A percentile compares a stretch with the other conserved stretches of the same genome.
These are phyloP conservation scores for Karalla daura DNA, from an alignment of 2,797 vertebrate species.

Conservation along the genomic window DNA sequence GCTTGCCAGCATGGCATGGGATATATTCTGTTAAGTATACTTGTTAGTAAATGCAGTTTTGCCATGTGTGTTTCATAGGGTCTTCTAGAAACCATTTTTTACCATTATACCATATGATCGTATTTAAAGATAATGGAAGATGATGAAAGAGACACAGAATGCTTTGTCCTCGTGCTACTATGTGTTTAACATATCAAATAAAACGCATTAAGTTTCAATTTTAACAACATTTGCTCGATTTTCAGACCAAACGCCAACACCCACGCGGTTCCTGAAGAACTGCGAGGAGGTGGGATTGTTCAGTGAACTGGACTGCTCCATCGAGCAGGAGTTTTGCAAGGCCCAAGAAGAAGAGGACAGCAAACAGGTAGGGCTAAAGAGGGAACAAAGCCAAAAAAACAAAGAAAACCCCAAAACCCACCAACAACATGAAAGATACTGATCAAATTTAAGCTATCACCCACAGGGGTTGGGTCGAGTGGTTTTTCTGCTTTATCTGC, in stretches of 20 bases:
- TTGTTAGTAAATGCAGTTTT: background rate
- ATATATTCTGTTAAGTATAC: background rate
- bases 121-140: background rate
- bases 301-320: constrained; percentile 96
- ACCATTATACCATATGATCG: background rate
- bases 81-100: too few relatives aligned
- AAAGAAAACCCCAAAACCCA: too few relatives aligned
- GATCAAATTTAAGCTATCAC: constrained; percentile 39
- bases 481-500: constrained; percentile 47
- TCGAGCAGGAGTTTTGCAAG: constrained; percentile 98
- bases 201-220: background rate
- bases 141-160: too few relatives aligned
- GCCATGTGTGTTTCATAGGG: background rate
- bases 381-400: constrained; percentile 27
- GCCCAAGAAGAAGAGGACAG: constrained; percentile 97
- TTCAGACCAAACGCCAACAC: constrained; percentile 97
- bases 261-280: constrained; percentile 98
- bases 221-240: constrained; percentile 27
- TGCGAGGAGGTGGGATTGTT: constrained; percentile 98
- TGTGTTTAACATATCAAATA: background rate
- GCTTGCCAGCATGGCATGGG: background rate
- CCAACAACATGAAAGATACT: too few relatives aligned
- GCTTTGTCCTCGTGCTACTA: background rate
- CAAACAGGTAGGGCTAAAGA: constrained; percentile 88
- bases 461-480: constrained; percentile 31